A percentile compares a stretch with the other conserved stretches of the same genome.
Conservation (phyloP, 2,113 vertebrate species). For the Rattus norvegicus region DNA sequence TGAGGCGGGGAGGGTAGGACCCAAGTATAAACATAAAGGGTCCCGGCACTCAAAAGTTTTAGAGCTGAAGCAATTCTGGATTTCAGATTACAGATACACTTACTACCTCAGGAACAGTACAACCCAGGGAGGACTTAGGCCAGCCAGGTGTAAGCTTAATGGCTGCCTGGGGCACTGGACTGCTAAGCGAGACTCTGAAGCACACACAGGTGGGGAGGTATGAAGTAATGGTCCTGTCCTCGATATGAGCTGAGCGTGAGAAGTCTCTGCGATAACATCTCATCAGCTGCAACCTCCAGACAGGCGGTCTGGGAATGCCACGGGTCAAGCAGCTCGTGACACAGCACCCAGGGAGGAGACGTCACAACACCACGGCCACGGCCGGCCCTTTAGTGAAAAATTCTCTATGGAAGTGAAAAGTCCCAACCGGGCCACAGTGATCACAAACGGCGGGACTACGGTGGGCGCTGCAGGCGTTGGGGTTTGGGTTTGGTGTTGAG, state of each 20-base stretch:
- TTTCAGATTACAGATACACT: neutral
- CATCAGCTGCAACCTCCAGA: neutral
- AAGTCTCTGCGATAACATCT: neutral
- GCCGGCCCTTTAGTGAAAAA: neutral
- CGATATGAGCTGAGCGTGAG: neutral
- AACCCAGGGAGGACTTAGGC: neutral
- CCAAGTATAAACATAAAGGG: neutral
- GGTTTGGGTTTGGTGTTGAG: neutral
- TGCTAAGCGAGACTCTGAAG: neutral
- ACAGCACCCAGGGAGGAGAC: neutral
- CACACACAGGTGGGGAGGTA: neutral
- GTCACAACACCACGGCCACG: neutral
- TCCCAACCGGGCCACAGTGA: neutral
- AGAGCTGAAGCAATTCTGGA: neutral
- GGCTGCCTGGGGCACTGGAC: neutral
- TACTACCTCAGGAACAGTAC: neutral
- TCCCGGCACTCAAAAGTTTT: neutral
- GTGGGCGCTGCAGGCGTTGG: neutral
- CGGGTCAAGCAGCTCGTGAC: neutral
- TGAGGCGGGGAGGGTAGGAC: neutral
- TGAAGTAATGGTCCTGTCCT: neutral
- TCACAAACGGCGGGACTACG: neutral
- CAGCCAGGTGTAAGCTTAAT: neutral
- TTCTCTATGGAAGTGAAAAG: conserved; percentile 17
- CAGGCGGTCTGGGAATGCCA: neutral